Percentiles rank a stretch among this genome's conserved stretches.
Evolutionary conservation across 2,797 vertebrate genomes (phyloP).

Genomic region (Melanogrammus aeglefinus): DNA sequence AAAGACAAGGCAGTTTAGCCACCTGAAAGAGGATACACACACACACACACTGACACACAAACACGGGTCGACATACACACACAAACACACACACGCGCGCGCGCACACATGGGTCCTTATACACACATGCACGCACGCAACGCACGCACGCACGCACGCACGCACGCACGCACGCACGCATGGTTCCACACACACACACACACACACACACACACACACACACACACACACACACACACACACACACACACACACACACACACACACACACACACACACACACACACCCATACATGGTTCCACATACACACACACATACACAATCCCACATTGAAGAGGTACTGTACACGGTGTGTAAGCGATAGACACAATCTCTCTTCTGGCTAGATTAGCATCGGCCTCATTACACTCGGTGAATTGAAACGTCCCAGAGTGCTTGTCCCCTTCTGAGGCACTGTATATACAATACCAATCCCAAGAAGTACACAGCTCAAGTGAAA

Average conservation of each 20-base stretch:
- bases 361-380: slow-evolving; percentile 16
- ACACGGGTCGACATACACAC: too few relatives aligned
- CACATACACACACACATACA: not conserved
- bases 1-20: slow-evolving; percentile 60
- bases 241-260: too few relatives aligned
- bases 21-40: slow-evolving; percentile 56
- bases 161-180: not conserved
- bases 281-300: not conserved
- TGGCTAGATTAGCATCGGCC: slow-evolving; percentile 40
- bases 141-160: slow-evolving; percentile 13
- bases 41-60: too few relatives aligned
- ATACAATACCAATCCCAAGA: not conserved
- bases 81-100: too few relatives aligned
- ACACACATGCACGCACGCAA: slow-evolving; percentile 15
- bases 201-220: slow-evolving; percentile 8
- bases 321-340: slow-evolving; percentile 3
- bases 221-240: too few relatives aligned
- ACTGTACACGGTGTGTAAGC: slow-evolving; percentile 24
- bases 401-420: slow-evolving; percentile 16
- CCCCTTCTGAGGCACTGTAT: not conserved
- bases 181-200: not conserved
- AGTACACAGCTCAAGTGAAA: not conserved
- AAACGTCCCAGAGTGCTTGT: not conserved
- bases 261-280: slow-evolving; percentile 7
- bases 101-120: too few relatives aligned